Percentiles rank a stretch among this genome's conserved stretches.
Evolutionary conservation across 2,113 vertebrate species (phyloP).

Genomic region (Perca fluviatilis): DNA sequence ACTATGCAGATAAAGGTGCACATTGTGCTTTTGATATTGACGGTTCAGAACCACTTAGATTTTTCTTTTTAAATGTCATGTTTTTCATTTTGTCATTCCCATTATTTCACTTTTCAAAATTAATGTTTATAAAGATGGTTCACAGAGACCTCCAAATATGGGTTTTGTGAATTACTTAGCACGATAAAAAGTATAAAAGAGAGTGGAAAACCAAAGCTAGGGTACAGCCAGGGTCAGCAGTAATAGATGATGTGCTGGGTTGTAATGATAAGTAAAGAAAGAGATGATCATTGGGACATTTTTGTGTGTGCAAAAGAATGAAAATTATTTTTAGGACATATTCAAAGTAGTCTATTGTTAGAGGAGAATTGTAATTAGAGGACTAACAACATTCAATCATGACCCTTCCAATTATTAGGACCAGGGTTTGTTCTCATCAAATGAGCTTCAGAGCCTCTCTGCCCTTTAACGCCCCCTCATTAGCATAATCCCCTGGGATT

Average conservation of each 20-base stretch:
- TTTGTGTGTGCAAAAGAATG: slow-evolving; percentile 29
- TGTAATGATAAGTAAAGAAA: slow-evolving; percentile 33
- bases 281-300: slow-evolving; percentile 49
- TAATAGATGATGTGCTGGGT: slow-evolving; percentile 13
- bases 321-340: slow-evolving; percentile 52
- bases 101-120: slow-evolving; percentile 25
- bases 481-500: slow-evolving; percentile 80
- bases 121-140: background rate
- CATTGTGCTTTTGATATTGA: slow-evolving; percentile 17
- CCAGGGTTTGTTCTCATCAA: slow-evolving; percentile 74
- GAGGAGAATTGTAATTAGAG: slow-evolving; percentile 67
- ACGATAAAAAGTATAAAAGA: slow-evolving; percentile 3
- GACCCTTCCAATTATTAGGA: slow-evolving; percentile 76
- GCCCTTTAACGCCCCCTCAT: slow-evolving; percentile 78
- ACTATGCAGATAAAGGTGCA: slow-evolving; percentile 23
- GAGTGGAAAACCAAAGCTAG: background rate
- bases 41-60: background rate
- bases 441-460: slow-evolving; percentile 74
- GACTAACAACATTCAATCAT: slow-evolving; percentile 71
- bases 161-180: slow-evolving; percentile 14
- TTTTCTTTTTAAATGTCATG: background rate
- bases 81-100: slow-evolving; percentile 6
- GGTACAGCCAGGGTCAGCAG: slow-evolving; percentile 15
- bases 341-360: slow-evolving; percentile 71
- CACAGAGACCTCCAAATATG: background rate